Evolutionary conservation across 2,797 vertebrate species (phyloP).

Genomic region (Neosilurus hyrtlii): DNA sequence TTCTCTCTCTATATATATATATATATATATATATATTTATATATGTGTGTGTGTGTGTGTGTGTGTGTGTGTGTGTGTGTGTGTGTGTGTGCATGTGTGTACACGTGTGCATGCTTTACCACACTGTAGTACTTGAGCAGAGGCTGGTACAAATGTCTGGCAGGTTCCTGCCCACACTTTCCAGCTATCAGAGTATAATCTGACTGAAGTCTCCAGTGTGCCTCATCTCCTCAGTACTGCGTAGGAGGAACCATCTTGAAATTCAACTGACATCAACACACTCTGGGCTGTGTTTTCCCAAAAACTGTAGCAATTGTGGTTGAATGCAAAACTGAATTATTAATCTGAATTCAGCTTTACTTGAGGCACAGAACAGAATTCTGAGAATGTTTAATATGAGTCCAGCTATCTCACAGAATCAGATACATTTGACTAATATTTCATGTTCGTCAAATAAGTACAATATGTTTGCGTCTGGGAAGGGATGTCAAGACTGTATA

Average conservation of each 20-base stretch:
- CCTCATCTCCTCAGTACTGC: constrained; percentile 15
- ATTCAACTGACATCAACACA: constrained; percentile 32
- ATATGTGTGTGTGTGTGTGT: no score
- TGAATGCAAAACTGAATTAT: not conserved
- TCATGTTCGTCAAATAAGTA: no score
- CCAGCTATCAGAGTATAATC: constrained; percentile 40
- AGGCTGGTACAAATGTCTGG: constrained; percentile 18
- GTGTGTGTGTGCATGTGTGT: constrained; percentile 28
- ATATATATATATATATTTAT: no score
- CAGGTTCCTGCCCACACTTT: constrained; percentile 50
- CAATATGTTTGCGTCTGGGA: no score
- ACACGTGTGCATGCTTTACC: constrained; percentile 22
- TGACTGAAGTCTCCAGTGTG: constrained; percentile 30
- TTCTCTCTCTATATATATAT: no score
- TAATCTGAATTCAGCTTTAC: not conserved
- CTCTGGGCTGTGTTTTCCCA: constrained; percentile 21
- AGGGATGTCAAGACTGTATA: no score
- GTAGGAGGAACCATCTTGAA: constrained; percentile 23
- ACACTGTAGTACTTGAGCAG: constrained; percentile 26
- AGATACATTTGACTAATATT: no score
- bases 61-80: constrained; percentile 19
- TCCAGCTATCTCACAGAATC: no score
- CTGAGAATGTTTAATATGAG: no score
- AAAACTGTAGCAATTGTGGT: constrained; percentile 13
- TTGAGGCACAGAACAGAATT: no score